A percentile compares a stretch with the other conserved stretches of the same genome.
Evolutionary conservation across 2,113 vertebrate genomes (phyloP).

Genomic region (Panthera leo): DNA sequence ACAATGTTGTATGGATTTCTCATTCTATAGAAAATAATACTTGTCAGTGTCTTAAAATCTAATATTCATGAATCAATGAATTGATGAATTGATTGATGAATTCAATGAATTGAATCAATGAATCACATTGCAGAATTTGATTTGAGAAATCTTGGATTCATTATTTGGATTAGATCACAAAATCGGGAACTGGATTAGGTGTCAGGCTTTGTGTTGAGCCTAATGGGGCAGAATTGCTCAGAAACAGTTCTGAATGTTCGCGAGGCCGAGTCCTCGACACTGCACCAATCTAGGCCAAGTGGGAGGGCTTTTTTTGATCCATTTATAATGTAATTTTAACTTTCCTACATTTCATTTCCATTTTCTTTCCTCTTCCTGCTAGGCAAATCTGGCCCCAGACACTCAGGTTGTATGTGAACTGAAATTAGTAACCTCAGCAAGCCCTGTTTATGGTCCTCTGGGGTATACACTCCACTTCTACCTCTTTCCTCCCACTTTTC

Average conservation of each 20-base stretch:
- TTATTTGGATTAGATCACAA: background rate
- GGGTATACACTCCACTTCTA: background rate
- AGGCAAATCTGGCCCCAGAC: background rate
- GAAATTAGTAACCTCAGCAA: background rate
- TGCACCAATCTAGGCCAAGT: background rate
- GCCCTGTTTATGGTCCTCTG: background rate
- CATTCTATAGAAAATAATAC: background rate
- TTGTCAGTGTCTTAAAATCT: slow-evolving; percentile 6
- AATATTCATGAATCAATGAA: background rate
- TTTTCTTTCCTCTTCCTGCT: background rate
- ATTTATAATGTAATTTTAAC: background rate
- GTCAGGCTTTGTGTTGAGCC: background rate
- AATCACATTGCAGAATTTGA: slow-evolving; percentile 15
- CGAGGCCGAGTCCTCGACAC: background rate
- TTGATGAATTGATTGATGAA: no score
- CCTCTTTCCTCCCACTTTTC: slow-evolving; percentile 7
- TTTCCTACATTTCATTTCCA: background rate
- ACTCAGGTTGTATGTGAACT: background rate
- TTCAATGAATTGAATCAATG: background rate
- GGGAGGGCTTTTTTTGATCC: background rate
- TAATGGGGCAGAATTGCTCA: background rate
- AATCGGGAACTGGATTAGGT: background rate
- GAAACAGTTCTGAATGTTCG: background rate
- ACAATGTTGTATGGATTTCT: background rate
- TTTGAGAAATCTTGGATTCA: background rate